Conservation (phyloP, 2,888 invertebrate genomes). For the Sarcophaga caerulescens region DNA sequence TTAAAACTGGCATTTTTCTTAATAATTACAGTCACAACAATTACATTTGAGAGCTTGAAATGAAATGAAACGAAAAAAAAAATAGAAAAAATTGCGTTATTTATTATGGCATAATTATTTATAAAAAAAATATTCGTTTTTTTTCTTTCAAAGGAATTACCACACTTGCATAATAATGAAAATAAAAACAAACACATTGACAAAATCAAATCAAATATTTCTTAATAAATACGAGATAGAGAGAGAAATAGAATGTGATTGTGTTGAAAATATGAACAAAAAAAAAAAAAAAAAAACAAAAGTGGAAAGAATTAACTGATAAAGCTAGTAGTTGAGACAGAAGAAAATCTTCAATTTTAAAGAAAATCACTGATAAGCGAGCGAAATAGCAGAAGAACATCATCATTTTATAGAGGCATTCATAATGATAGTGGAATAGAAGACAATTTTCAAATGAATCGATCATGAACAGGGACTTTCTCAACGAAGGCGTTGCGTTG, state of each 20-base stretch:
- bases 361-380: conserved; percentile 10
- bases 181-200: background rate
- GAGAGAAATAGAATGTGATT: background rate
- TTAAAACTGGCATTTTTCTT: background rate
- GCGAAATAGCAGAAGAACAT: no score
- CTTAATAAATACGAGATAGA: no score
- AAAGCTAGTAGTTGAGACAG: background rate
- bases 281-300: background rate
- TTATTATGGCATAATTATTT: background rate
- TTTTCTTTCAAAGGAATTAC: background rate
- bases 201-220: no score
- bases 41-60: background rate
- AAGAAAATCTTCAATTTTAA: background rate
- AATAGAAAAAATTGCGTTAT: background rate
- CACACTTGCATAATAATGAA: background rate
- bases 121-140: no score
- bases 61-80: background rate
- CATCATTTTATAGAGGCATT: no score
- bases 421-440: background rate
- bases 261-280: background rate
- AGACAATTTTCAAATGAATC: background rate
- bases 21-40: background rate
- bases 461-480: background rate
- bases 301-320: background rate
- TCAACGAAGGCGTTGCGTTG: background rate